Base-by-base conservation (phyloP, 2,888 invertebrate genomes). In the Drosophila leonis region DNA sequence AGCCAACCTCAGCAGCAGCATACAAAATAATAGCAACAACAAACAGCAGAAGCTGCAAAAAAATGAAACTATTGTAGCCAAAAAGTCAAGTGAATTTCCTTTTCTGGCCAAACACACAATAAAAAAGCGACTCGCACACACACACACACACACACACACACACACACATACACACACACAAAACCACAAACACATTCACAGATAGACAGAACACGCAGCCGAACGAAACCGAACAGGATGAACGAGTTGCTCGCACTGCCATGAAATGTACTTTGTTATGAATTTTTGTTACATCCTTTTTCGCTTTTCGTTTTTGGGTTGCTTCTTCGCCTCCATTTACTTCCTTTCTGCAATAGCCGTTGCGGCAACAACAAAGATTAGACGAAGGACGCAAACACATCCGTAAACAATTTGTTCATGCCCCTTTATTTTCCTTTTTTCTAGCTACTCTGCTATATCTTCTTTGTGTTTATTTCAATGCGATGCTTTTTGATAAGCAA, bases 221-320 rank as follows among this genome's bases (percentile, higher is more conserved):
- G 54, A 35, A 52, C 52, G 65, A 68, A 65, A 59, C 68, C 72
- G 80, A 80, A 67, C 69, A 76, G 80, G 82, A 82, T 72, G 67
- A 69, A 72, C 72, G 71, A 80, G 75, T 78, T 80, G 82, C 79
- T 75, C 65, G 82, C 72, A 75, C 39, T 71, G 83, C 72, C 83
- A 86, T 86, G 83, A 87, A 84, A 84, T 84, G 89, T 87, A 85
- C 82, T 84, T 84, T 89, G 89, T 84, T 84, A 84, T 84, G 84
- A 84, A 84, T 84, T 84, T 83, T 66, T 79, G 84, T 75, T 66
- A 84, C 89, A 84, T 84, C 88, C 89, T 82, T 77, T 84, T 75
- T 24, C 7, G 20, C 76, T 82, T 84, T 74, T 71, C 42, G 64
- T 75, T 67, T 64, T 66, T 31, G 60, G 72, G 42, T 51, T 64